phyloP scores from a whole-genome alignment of 2,888 invertebrate species.

The Xylota segnis region DNA sequence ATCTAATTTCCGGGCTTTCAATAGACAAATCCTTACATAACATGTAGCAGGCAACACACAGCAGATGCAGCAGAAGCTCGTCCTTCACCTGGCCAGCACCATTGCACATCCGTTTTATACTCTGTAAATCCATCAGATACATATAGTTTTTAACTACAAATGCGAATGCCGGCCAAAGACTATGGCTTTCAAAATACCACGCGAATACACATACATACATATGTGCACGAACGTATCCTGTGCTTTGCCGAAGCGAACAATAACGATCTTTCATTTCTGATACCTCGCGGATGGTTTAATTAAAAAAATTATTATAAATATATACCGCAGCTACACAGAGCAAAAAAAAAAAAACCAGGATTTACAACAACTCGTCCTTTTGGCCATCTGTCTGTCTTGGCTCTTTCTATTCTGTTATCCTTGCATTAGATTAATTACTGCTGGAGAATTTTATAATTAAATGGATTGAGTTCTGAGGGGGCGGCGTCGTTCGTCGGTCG shows the following conservation, averaged over 20 bases:
- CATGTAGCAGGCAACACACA: conserved; percentile 20
- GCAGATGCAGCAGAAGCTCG: neutral
- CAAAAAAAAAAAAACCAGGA: neutral
- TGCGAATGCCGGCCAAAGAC: neutral
- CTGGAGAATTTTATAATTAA: conserved; percentile 69
- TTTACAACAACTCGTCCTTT: neutral
- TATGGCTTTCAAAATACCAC: neutral
- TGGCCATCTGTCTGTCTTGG: conserved; percentile 15
- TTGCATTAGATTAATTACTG: conserved; percentile 57
- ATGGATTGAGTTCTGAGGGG: conserved; percentile 15
- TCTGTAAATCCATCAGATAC: conserved; percentile 26
- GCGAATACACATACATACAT: too few species aligned
- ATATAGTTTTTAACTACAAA: conserved; percentile 43
- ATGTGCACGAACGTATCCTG: too few species aligned
- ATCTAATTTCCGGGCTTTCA: conserved; percentile 75
- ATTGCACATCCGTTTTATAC: conserved; percentile 7
- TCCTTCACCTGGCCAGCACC: conserved; percentile 8
- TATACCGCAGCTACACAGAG: neutral
- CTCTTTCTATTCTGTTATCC: conserved; percentile 26
- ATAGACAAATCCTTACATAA: conserved; percentile 64
- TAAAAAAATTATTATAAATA: conserved; percentile 66
- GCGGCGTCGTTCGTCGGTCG: neutral
- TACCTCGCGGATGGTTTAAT: conserved; percentile 53
- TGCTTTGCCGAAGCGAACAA: neutral
- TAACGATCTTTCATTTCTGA: conserved; percentile 19